phyloP scores from a whole-genome alignment of 2,888 invertebrate species.

The Diplolepis rosae region DNA sequence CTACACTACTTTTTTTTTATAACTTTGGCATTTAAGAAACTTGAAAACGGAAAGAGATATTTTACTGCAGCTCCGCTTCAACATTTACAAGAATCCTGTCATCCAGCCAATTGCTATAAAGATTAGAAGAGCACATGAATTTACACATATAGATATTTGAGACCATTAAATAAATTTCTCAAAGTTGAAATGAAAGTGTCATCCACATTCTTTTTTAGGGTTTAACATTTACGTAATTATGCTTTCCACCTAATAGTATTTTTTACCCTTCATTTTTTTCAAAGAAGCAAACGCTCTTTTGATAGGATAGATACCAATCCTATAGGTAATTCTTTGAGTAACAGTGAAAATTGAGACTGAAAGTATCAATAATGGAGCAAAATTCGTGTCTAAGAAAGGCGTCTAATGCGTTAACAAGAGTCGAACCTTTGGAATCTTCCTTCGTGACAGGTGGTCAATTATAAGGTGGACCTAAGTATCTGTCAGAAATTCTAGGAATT shows the following conservation, averaged over 20 bases:
- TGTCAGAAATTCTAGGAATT: slow-evolving; percentile 41
- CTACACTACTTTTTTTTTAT: too few relatives aligned
- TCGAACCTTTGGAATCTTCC: slow-evolving; percentile 36
- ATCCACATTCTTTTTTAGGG: too few relatives aligned
- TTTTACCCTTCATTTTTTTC: background rate
- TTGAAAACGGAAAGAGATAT: too few relatives aligned
- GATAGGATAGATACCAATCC: background rate
- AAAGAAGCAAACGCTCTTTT: background rate
- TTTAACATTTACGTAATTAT: too few relatives aligned
- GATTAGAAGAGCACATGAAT: too few relatives aligned
- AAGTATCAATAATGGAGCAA: slow-evolving; percentile 7
- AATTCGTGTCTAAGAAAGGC: slow-evolving; percentile 39
- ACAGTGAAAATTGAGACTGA: background rate
- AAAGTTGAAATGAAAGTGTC: too few relatives aligned
- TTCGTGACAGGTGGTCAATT: slow-evolving; percentile 44
- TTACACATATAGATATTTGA: too few relatives aligned
- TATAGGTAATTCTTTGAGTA: background rate
- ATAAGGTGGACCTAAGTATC: slow-evolving; percentile 38
- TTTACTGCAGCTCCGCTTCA: too few relatives aligned
- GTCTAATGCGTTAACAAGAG: slow-evolving; percentile 38
- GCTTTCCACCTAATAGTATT: background rate
- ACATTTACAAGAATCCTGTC: too few relatives aligned
- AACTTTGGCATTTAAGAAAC: too few relatives aligned
- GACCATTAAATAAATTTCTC: too few relatives aligned
- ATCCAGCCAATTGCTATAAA: too few relatives aligned